Evolutionary conservation across 23 tunicate species (phyloP).

Genomic region (Styela clava): DNA sequence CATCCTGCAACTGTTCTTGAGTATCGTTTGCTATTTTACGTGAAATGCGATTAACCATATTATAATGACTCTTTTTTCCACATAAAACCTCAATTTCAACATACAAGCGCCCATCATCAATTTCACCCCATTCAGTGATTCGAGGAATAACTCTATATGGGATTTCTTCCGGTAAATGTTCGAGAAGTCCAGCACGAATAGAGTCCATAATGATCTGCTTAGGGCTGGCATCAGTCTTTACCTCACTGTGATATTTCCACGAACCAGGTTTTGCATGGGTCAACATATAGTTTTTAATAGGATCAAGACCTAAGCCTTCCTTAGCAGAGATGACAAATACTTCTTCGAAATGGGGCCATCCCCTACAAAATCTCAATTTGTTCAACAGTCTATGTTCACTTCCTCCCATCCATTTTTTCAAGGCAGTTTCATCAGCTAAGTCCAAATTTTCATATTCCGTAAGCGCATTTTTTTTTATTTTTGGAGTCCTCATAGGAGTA

Average conservation of each 20-base stretch:
- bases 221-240: slow-evolving; percentile 51
- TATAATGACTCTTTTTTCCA: slow-evolving; percentile 16
- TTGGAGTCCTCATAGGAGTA: slow-evolving; percentile 20
- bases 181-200: slow-evolving; percentile 57
- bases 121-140: slow-evolving; percentile 32
- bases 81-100: slow-evolving; percentile 22
- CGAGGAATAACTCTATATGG: slow-evolving; percentile 58
- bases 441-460: slow-evolving; percentile 35
- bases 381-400: slow-evolving; percentile 56
- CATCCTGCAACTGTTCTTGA: slow-evolving; percentile 33
- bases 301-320: not conserved
- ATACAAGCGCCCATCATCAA: slow-evolving; percentile 13
- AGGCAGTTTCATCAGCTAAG: slow-evolving; percentile 41
- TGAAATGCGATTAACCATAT: not conserved
- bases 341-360: slow-evolving; percentile 91
- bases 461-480: not conserved
- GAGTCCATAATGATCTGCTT: slow-evolving; percentile 39
- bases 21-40: not conserved
- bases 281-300: slow-evolving; percentile 26
- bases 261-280: slow-evolving; percentile 38
- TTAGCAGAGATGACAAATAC: slow-evolving; percentile 82
- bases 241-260: slow-evolving; percentile 64
- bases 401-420: slow-evolving; percentile 16
- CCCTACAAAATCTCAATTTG: slow-evolving; percentile 45
- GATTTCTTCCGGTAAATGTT: slow-evolving; percentile 68